Percentiles rank a stretch among this genome's conserved stretches.
phyloP scores from a whole-genome alignment of 2,113 vertebrate species.

The Cacatua alba region DNA sequence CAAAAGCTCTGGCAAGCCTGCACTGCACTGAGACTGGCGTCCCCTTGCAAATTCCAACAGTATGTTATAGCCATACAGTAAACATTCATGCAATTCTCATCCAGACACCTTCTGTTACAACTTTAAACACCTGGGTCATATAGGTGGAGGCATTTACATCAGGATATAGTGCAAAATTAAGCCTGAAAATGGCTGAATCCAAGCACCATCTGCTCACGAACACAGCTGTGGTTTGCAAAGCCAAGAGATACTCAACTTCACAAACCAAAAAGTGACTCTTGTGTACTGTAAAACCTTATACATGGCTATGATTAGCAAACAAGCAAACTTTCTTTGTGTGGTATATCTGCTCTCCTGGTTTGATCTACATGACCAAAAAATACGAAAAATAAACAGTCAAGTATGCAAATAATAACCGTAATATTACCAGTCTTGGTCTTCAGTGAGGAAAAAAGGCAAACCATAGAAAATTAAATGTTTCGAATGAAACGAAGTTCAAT shows the following conservation, averaged over 20 bases:
- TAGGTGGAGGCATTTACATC: background rate
- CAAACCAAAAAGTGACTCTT: background rate
- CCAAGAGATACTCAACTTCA: background rate
- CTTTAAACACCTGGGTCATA: background rate
- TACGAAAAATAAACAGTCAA: background rate
- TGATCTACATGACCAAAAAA: background rate
- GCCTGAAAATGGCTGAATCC: background rate
- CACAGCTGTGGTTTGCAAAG: background rate
- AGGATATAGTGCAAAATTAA: background rate
- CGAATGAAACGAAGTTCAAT: background rate
- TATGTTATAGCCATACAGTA: background rate
- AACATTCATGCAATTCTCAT: background rate
- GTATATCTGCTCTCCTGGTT: background rate
- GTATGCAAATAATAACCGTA: background rate
- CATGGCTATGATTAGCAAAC: background rate
- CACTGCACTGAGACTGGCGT: background rate
- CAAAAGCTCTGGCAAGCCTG: background rate
- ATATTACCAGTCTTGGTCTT: background rate
- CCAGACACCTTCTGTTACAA: background rate
- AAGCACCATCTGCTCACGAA: background rate
- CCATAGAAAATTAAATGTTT: background rate
- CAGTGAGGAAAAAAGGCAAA: background rate
- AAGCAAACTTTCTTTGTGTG: background rate
- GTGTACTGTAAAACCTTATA: background rate
- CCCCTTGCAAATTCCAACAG: background rate